These are phyloP conservation scores for Magallana ariakensis DNA, from an alignment of 1,140 invertebrate genomes.

Conservation along the genomic window DNA sequence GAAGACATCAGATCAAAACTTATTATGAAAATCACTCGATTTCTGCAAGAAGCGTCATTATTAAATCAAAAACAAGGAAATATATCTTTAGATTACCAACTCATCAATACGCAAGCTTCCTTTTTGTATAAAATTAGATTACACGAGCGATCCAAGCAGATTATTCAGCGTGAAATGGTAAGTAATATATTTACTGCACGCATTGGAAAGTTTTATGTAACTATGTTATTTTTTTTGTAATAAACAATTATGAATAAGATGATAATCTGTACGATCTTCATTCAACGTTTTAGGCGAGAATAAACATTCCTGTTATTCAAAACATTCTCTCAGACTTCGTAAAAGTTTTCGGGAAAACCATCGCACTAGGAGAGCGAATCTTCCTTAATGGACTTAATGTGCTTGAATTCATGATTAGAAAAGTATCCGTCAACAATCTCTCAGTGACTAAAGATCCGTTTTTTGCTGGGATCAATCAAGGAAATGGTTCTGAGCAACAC, in stretches of 20 bases:
- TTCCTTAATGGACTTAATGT: not conserved
- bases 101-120: not conserved
- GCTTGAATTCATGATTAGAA: not conserved
- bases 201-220: too few species aligned
- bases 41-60: not conserved
- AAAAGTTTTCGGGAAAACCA: not conserved
- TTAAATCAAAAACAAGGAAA: slow-evolving; percentile 9
- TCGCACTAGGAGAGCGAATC: not conserved
- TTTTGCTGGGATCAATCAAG: not conserved
- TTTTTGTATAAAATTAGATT: not conserved
- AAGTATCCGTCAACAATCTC: not conserved
- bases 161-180: not conserved
- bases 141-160: not conserved
- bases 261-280: not conserved
- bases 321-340: not conserved
- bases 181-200: not conserved
- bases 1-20: not conserved
- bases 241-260: not conserved
- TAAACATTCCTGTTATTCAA: not conserved
- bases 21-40: not conserved
- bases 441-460: not conserved
- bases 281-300: not conserved
- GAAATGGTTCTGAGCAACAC: not conserved
- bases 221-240: too few species aligned
- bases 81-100: not conserved